Conservation (phyloP, 2,113 vertebrate species). For the Synchiropus splendidus region DNA sequence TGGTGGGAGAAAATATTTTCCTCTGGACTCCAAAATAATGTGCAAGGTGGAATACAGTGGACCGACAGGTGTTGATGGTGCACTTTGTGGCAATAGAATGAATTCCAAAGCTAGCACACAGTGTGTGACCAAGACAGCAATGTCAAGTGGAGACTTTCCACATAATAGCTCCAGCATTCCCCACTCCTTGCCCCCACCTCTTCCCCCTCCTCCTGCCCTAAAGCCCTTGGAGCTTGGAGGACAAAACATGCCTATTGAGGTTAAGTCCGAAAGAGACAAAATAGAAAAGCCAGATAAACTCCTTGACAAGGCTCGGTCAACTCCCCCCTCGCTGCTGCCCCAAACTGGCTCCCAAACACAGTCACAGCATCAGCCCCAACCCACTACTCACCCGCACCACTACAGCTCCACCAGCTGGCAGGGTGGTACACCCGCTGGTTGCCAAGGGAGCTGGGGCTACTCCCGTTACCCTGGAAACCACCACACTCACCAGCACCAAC, state of each 20-base stretch:
- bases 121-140: slow-evolving; percentile 57
- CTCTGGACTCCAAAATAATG: slow-evolving; percentile 66
- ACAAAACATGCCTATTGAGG: slow-evolving; percentile 61
- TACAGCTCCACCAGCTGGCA: slow-evolving; percentile 71
- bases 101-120: slow-evolving; percentile 63
- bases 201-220: slow-evolving; percentile 86
- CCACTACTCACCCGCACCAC: slow-evolving; percentile 61
- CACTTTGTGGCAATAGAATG: slow-evolving; percentile 49
- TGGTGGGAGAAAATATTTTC: slow-evolving; percentile 66
- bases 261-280: slow-evolving; percentile 74
- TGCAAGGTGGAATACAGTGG: slow-evolving; percentile 65
- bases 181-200: slow-evolving; percentile 65
- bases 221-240: slow-evolving; percentile 76
- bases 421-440: slow-evolving; percentile 56
- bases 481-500: slow-evolving; percentile 66
- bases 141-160: slow-evolving; percentile 62
- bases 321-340: slow-evolving; percentile 62
- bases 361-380: slow-evolving; percentile 48
- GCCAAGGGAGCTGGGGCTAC: slow-evolving; percentile 69
- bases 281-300: slow-evolving; percentile 72
- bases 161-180: slow-evolving; percentile 58
- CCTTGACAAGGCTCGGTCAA: slow-evolving; percentile 54
- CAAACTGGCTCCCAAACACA: slow-evolving; percentile 58
- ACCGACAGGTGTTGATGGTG: slow-evolving; percentile 29
- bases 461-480: slow-evolving; percentile 69